Percentiles rank a stretch among this genome's conserved stretches.
These are phyloP conservation scores for Coregonus suidteri DNA, from an alignment of 2,797 vertebrate genomes.

Conservation along the genomic window DNA sequence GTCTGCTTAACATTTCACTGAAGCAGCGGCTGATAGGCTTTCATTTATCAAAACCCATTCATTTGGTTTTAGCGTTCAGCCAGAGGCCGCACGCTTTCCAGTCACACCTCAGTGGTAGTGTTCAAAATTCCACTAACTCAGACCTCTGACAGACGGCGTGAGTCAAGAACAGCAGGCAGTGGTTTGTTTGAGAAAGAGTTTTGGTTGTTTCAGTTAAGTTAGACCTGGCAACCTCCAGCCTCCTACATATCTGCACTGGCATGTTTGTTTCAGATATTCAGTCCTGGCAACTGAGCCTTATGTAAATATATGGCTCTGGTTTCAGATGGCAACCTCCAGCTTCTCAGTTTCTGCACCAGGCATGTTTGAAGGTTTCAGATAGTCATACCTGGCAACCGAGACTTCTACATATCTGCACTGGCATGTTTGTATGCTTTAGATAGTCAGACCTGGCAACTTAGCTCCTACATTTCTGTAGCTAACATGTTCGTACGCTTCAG, in stretches of 20 bases:
- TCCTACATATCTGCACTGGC: not conserved
- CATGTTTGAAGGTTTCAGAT: not conserved
- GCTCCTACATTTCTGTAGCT: not conserved
- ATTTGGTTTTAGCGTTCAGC: slow-evolving; percentile 35
- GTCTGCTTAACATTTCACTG: slow-evolving; percentile 52
- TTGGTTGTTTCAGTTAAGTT: not conserved
- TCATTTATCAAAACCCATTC: slow-evolving; percentile 40
- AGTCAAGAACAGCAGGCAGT: slow-evolving; percentile 9
- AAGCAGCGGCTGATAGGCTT: slow-evolving; percentile 46
- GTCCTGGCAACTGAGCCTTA: not conserved
- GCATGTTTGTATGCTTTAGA: not conserved
- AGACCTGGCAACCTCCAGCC: not conserved
- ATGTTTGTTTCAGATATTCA: not conserved
- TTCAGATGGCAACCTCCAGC: too few relatives aligned
- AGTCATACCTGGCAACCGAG: not conserved
- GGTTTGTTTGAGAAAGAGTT: slow-evolving; percentile 14
- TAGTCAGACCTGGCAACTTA: not conserved
- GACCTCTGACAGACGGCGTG: slow-evolving; percentile 42
- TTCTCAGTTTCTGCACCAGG: too few relatives aligned
- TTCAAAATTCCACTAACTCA: slow-evolving; percentile 27
- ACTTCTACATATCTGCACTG: not conserved
- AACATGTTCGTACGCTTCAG: not conserved
- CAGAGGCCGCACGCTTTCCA: not conserved
- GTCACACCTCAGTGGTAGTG: slow-evolving; percentile 38
- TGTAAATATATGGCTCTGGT: too few relatives aligned